A percentile compares a stretch with the other conserved stretches of the same genome.
Conservation (phyloP, 2,113 vertebrate species). For the Ranitomeya imitator region DNA sequence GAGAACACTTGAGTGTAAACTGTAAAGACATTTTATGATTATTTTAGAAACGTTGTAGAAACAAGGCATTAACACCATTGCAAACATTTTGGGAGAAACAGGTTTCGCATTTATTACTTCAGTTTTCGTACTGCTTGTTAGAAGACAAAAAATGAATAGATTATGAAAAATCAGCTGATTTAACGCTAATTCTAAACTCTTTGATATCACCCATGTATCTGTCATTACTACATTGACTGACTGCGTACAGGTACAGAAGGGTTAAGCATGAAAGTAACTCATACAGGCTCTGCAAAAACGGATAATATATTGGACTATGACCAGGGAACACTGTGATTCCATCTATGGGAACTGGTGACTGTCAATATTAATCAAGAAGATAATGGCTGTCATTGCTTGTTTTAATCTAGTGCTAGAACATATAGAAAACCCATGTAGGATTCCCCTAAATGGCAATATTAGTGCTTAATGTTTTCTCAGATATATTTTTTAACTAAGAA, state of each 20-base stretch:
- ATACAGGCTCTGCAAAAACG: too few species aligned
- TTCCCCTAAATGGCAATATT: too few species aligned
- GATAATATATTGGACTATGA: too few species aligned
- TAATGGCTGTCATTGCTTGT: too few species aligned
- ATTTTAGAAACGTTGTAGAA: background rate
- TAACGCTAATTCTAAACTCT: background rate
- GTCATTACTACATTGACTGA: background rate
- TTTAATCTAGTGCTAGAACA: too few species aligned
- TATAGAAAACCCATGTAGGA: too few species aligned
- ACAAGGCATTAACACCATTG: background rate
- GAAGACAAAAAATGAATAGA: background rate
- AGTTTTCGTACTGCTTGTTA: background rate
- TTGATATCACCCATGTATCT: background rate
- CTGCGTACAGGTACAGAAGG: background rate
- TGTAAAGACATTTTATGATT: slow-evolving; percentile 60
- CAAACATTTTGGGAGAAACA: background rate
- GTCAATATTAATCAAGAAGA: too few species aligned
- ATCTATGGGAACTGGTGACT: too few species aligned
- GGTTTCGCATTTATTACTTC: background rate
- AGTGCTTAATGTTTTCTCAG: too few species aligned
- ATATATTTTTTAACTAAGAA: too few species aligned
- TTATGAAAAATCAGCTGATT: background rate
- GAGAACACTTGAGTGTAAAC: slow-evolving; percentile 90
- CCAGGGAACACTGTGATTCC: too few species aligned
- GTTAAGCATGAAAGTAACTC: too few species aligned